These are phyloP conservation scores for Tachyglossus aculeatus DNA, from an alignment of 2,797 vertebrate species.

Conservation along the genomic window DNA sequence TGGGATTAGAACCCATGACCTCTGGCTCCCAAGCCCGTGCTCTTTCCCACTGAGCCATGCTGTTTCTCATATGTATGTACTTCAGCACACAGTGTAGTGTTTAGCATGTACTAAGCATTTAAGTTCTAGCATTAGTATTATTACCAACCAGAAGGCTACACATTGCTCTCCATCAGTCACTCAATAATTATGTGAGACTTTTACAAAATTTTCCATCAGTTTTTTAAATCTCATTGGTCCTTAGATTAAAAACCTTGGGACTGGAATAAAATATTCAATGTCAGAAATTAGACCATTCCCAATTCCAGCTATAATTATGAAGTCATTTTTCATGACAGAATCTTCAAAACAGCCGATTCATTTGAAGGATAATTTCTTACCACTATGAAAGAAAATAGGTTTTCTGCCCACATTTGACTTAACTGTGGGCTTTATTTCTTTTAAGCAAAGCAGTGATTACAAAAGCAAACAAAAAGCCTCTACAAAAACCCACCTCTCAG, in stretches of 20 bases:
- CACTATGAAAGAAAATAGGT: slow-evolving; percentile 1
- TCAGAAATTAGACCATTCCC: background rate
- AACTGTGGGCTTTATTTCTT: background rate
- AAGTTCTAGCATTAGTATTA: too few species aligned
- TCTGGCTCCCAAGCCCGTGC: too few species aligned
- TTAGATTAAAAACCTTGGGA: background rate
- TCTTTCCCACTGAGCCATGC: too few species aligned
- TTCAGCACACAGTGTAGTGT: too few species aligned
- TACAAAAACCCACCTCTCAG: too few species aligned
- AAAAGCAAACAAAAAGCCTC: too few species aligned
- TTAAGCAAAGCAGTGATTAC: too few species aligned
- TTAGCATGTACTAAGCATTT: too few species aligned
- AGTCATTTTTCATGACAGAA: background rate
- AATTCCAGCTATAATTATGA: background rate
- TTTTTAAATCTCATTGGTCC: background rate
- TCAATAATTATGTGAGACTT: background rate
- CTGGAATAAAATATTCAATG: background rate
- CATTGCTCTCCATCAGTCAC: background rate
- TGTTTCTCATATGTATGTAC: too few species aligned
- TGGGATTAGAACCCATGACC: too few species aligned
- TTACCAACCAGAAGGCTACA: too few species aligned
- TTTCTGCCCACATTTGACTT: slow-evolving; percentile 5
- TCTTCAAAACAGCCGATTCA: background rate
- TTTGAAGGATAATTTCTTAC: slow-evolving; percentile 17
- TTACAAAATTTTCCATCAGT: slow-evolving; percentile 2